phyloP scores from a whole-genome alignment of 2,888 invertebrate species.

The Mimas tiliae region DNA sequence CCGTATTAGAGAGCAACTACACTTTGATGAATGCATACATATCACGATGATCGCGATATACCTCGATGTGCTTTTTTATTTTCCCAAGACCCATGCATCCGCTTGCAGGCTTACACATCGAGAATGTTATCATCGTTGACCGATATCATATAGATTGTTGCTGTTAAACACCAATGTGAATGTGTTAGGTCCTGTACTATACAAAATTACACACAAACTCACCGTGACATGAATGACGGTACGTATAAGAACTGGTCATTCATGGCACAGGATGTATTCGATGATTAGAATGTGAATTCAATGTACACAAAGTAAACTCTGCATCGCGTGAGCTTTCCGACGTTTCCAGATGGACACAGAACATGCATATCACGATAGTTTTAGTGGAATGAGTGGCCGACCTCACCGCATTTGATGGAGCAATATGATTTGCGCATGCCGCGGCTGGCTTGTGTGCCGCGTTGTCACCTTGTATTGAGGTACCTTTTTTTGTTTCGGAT shows the following conservation, averaged over 20 bases:
- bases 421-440: conserved; percentile 83
- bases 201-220: conserved; percentile 43
- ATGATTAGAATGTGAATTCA: conserved; percentile 58
- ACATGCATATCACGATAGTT: conserved; percentile 78
- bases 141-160: conserved; percentile 39
- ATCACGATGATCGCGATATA: conserved; percentile 74
- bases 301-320: conserved; percentile 73
- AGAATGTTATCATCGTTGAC: conserved; percentile 80
- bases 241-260: conserved; percentile 9
- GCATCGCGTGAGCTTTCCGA: conserved; percentile 53
- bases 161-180: conserved; percentile 60
- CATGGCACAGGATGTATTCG: conserved; percentile 29
- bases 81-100: conserved; percentile 62
- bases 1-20: conserved; percentile 52
- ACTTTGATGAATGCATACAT: conserved; percentile 29
- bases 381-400: conserved; percentile 84
- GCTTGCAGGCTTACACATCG: conserved; percentile 80
- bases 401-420: conserved; percentile 83
- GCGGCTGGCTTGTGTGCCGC: conserved; percentile 80
- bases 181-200: conserved; percentile 73
- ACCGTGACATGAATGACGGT: conserved; percentile 22
- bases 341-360: conserved; percentile 69
- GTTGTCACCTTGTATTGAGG: conserved; percentile 70
- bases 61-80: conserved; percentile 78
- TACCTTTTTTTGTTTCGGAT: conserved; percentile 75